Percentiles rank a stretch among this genome's conserved stretches.
These are phyloP conservation scores for Biston betularia DNA, from an alignment of 2,888 invertebrate genomes.

Conservation along the genomic window DNA sequence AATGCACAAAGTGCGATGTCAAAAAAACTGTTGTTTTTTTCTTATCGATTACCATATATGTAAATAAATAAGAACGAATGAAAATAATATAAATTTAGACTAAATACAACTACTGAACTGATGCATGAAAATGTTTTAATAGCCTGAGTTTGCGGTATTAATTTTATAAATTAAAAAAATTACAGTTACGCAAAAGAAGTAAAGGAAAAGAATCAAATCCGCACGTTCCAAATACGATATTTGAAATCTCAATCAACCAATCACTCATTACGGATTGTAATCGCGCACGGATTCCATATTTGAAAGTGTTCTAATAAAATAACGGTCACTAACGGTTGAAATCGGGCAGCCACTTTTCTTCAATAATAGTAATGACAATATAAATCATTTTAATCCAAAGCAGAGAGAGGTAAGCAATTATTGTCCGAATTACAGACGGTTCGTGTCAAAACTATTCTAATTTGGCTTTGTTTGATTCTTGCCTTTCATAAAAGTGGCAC, in stretches of 20 bases:
- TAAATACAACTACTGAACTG: neutral
- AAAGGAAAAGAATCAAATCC: constrained; percentile 24
- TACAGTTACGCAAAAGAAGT: constrained; percentile 17
- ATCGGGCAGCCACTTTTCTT: constrained; percentile 46
- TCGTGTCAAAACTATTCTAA: constrained; percentile 42
- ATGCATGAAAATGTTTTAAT: neutral
- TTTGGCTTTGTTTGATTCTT: constrained; percentile 30
- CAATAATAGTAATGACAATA: constrained; percentile 56
- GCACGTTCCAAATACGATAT: constrained; percentile 42
- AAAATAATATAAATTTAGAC: neutral
- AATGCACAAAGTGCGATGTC: too few relatives aligned
- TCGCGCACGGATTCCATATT: constrained; percentile 60
- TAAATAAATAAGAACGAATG: too few relatives aligned
- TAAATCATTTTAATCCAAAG: constrained; percentile 48
- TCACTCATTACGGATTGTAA: constrained; percentile 54
- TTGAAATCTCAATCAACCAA: constrained; percentile 44
- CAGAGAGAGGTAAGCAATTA: constrained; percentile 48
- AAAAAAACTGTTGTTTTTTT: too few relatives aligned
- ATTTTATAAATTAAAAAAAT: constrained; percentile 16
- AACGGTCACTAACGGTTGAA: constrained; percentile 59
- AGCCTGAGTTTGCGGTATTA: neutral
- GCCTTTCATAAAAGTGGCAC: constrained; percentile 20
- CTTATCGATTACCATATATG: too few relatives aligned
- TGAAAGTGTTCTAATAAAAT: constrained; percentile 57
- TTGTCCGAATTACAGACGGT: constrained; percentile 47